phyloP scores from a whole-genome alignment of 1,140 invertebrate species.

The Episyrphus balteatus region DNA sequence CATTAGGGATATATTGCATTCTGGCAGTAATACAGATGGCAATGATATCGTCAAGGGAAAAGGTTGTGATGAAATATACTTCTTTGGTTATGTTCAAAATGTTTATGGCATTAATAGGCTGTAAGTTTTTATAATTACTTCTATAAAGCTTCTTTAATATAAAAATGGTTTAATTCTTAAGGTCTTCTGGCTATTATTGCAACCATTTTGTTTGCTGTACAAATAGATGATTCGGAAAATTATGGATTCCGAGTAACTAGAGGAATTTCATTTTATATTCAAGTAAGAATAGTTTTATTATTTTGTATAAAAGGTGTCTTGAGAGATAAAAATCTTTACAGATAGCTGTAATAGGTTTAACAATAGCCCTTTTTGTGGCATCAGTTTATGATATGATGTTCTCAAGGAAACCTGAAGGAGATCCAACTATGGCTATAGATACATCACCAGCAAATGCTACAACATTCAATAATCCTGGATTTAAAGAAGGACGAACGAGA shows the following conservation, averaged over 20 bases:
- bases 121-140: too few relatives aligned
- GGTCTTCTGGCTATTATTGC: constrained; percentile 65
- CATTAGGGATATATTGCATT: constrained; percentile 62
- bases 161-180: constrained; percentile 40
- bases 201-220: constrained; percentile 66
- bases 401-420: constrained; percentile 55
- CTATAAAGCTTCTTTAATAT: too few relatives aligned
- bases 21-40: constrained; percentile 68
- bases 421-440: constrained; percentile 57
- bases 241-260: constrained; percentile 59
- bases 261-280: constrained; percentile 74
- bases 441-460: constrained; percentile 43
- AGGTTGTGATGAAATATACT: constrained; percentile 62
- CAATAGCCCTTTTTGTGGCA: constrained; percentile 60
- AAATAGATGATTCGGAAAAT: constrained; percentile 62
- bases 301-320: too few relatives aligned
- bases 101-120: constrained; percentile 58
- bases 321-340: too few relatives aligned
- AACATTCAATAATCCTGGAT: constrained; percentile 74
- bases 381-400: constrained; percentile 65
- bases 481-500: constrained; percentile 59
- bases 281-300: constrained; percentile 47
- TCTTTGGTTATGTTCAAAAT: constrained; percentile 64
- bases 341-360: constrained; percentile 63
- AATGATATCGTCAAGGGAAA: constrained; percentile 72